Conservation (phyloP, 2,113 vertebrate genomes). For the Amblyopsis rosae region DNA sequence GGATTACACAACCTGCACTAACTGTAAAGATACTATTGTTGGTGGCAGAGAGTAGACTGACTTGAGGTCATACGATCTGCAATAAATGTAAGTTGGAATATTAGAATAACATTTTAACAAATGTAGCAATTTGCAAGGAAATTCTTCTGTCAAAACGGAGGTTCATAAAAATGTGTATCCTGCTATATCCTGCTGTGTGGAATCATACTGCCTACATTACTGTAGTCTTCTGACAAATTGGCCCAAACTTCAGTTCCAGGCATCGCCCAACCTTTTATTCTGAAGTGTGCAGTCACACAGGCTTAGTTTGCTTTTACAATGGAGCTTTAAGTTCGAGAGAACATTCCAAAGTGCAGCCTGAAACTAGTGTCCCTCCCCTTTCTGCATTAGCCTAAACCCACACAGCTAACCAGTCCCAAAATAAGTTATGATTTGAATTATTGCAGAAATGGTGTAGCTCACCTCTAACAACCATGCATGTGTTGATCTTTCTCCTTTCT, state of each 20-base stretch:
- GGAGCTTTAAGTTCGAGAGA: constrained; percentile 23
- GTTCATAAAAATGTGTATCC: too few species aligned
- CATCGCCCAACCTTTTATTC: constrained; percentile 2
- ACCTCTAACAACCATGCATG: not conserved
- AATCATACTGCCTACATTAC: not conserved
- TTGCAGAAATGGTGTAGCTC: not conserved
- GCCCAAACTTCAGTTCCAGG: not conserved
- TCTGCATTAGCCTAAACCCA: constrained; percentile 11
- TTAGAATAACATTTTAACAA: not conserved
- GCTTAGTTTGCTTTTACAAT: constrained; percentile 16
- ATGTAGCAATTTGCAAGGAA: not conserved
- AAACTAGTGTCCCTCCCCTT: constrained; percentile 21
- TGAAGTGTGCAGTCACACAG: constrained; percentile 27
- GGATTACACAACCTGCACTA: not conserved
- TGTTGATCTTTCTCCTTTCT: not conserved
- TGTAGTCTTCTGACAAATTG: constrained; percentile 11
- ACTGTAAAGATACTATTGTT: not conserved
- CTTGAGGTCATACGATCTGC: constrained; percentile 34
- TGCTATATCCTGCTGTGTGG: not conserved
- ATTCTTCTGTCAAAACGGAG: too few species aligned
- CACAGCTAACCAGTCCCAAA: constrained; percentile 28
- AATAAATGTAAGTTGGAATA: constrained; percentile 30
- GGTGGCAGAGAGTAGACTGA: not conserved
- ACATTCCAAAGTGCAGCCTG: constrained; percentile 59
- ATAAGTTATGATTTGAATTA: constrained; percentile 13